These are phyloP conservation scores for Podargus strigoides DNA, from an alignment of 2,797 vertebrate species.

Conservation along the genomic window DNA sequence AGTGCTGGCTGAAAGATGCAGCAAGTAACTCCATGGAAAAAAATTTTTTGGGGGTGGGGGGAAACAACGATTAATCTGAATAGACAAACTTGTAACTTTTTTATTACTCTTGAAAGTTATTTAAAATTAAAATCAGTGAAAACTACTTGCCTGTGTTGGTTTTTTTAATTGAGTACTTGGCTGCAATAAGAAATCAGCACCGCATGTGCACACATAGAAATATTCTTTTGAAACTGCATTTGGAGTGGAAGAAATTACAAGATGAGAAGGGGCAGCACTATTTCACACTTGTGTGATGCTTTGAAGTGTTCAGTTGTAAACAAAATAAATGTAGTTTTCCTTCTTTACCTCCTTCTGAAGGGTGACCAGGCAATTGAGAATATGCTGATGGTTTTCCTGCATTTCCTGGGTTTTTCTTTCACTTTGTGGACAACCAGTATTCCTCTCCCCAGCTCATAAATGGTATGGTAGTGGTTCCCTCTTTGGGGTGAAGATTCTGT, in stretches of 20 bases:
- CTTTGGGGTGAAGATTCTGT: not conserved
- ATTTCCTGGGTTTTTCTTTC: no score
- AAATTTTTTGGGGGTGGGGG: not conserved
- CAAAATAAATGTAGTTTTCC: not conserved
- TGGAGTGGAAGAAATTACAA: not conserved
- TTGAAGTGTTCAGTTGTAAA: not conserved
- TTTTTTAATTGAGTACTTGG: not conserved
- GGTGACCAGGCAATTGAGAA: not conserved
- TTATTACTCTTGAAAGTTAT: slow-evolving; percentile 56
- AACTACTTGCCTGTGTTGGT: not conserved
- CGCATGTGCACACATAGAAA: not conserved
- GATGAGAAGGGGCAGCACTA: not conserved
- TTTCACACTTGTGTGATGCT: not conserved
- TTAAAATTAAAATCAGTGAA: slow-evolving; percentile 67
- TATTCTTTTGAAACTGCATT: not conserved
- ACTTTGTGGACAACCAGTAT: not conserved
- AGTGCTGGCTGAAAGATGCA: slow-evolving; percentile 15
- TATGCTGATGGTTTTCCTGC: not conserved
- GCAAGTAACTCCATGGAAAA: slow-evolving; percentile 14
- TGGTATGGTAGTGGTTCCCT: not conserved
- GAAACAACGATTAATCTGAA: slow-evolving; percentile 32
- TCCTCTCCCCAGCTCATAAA: not conserved
- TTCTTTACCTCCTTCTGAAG: not conserved
- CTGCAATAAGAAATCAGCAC: not conserved
- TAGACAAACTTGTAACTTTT: slow-evolving; percentile 57